Conservation (phyloP, 2,888 invertebrate genomes). For the Muscina levida region DNA sequence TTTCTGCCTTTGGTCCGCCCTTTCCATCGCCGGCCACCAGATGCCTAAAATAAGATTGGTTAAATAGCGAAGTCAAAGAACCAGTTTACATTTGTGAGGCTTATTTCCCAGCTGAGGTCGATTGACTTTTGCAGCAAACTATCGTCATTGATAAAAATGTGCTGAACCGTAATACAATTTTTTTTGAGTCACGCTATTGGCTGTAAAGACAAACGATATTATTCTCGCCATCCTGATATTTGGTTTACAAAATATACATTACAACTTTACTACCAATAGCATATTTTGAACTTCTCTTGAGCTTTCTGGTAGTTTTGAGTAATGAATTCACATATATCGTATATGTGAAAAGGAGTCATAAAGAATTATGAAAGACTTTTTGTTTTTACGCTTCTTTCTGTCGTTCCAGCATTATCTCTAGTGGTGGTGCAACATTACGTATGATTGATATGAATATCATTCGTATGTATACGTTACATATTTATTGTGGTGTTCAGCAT, state of each 20-base stretch:
- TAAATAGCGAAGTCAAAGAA: no score
- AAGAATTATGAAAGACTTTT: slow-evolving; percentile 29
- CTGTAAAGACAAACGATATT: slow-evolving; percentile 1
- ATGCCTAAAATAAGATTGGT: no score
- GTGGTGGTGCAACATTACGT: slow-evolving; percentile 20
- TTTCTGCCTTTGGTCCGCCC: no score
- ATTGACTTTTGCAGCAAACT: no score
- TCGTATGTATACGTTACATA: no score
- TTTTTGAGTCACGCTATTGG: neutral
- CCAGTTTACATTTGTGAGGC: no score
- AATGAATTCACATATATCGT: slow-evolving; percentile 25
- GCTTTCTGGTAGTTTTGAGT: slow-evolving; percentile 8
- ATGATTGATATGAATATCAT: slow-evolving; percentile 30
- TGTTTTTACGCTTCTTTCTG: slow-evolving; percentile 12
- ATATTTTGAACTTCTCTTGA: neutral
- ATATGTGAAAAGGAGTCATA: slow-evolving; percentile 21
- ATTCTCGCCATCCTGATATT: slow-evolving; percentile 21
- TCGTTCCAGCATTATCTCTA: neutral
- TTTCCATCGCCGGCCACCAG: no score
- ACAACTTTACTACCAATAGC: slow-evolving; percentile 35
- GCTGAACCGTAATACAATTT: no score
- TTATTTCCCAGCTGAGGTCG: no score
- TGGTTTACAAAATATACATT: slow-evolving; percentile 30
- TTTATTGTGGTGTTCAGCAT: no score
- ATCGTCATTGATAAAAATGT: no score